Evolutionary conservation across 2,888 invertebrate genomes (phyloP), one percentile per base, ranked within the genome.

Genomic region (Mimachlamys varia): DNA sequence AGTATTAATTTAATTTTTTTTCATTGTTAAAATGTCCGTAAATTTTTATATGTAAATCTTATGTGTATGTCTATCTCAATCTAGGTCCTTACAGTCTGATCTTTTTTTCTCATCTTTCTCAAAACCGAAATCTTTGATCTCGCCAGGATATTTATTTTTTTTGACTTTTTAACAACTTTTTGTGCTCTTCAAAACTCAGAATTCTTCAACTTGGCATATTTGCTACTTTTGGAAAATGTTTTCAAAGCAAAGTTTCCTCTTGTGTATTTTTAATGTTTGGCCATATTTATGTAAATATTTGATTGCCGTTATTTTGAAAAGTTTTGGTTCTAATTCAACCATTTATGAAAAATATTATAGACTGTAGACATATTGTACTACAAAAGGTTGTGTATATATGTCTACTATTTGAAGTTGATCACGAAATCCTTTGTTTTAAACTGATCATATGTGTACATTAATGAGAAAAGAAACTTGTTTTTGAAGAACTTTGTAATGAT

Each of bases 91-190:
- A 89, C 87, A 33, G 27, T 76, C 89, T 27, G 89, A 87, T 53
- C 90, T 90, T 87, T 44, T 53, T 89, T 90, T 89, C 89, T 33
- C 88, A 19, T 44, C 90, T 90, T 87, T 91, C 49, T 22, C 62
- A 50, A 87, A 89, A 55, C 90, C 53, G 27, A 87, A 55, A n/a
- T 87, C 38, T 38, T 62, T 88, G 90, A 62, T 89, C 37, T 76
- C 76, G 33, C 76, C 76, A 76, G 76, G 76, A 76, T 76, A 12
- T 7, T 58, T 58, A 76, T 76, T 12, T 7, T 58, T 58, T 76
- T 76, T 27, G 22, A 27, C n/a, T 19, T 53, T 7, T 50, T 0
- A 53, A 10, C 2, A 10, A 19, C 12, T 53, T 7, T 44, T 44
- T 44, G 19, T 53, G 53, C 53, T 53, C 19, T 53, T 17, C n/a